Evolutionary conservation across 2,797 vertebrate genomes (phyloP), one percentile per base, ranked within the genome.

Genomic region (Adrianichthys oophorus): DNA sequence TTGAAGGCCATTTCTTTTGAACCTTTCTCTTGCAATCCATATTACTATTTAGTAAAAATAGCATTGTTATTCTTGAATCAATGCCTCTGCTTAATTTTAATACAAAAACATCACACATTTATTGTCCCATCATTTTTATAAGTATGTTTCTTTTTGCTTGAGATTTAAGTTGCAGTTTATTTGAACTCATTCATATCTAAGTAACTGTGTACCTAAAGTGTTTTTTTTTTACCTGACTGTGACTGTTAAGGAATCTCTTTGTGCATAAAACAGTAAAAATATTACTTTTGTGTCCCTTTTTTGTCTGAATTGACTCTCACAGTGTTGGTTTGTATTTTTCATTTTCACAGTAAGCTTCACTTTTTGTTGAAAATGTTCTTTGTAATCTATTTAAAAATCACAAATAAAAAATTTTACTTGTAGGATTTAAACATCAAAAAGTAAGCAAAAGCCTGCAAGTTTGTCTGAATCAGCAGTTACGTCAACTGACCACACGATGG

Each of bases 401-500:
- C 15, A 12, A 13, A 42, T 15, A 43, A 18, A 32, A 40, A 43
- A 15, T 40, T 1, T 12, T 69, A 76, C 71, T 64, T 59, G 8
- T 43, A 16, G 70, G 59, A 51, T 55, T 60, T 18, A 29, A 59
- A 56, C 8, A 51, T 15, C n/a, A 48, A 21, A 42, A 47, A 15
- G 15, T 26, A 10, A 48, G 18, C 5, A 51, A 8, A 56, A 53
- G 5, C 13, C 24, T 4, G 57, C 19, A 7, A 2, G 48, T 19
- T 4, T 12, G 15, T 62, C 32, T 67, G 19, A 54, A 44, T 37
- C 32, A 83, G 85, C 62, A 66, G 53, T 82, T 78, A 71, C 82
- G 37, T 4, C 12, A 45, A 8, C 5, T 68, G 72, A 77, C 87
- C 89, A 87, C 89, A 76, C 67, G 89, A 67, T 85, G 89, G 87